phyloP scores from a whole-genome alignment of 1,140 invertebrate species.

The Drosophila ohnishii region DNA sequence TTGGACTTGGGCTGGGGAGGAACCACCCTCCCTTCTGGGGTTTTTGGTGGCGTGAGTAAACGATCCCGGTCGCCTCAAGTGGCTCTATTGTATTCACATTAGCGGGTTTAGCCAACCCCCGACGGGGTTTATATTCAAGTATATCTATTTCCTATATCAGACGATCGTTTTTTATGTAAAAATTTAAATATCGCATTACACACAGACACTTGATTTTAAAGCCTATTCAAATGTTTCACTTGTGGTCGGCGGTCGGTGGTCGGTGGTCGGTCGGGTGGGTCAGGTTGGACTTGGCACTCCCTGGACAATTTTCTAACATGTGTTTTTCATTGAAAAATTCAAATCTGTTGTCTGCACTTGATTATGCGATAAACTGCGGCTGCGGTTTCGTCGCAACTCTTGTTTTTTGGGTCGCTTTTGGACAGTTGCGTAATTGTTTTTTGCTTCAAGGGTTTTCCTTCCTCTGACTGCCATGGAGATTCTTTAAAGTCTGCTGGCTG shows the following conservation, averaged over 20 bases:
- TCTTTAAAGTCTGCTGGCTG: neutral
- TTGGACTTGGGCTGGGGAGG: slow-evolving; percentile 31
- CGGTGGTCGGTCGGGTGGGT: slow-evolving; percentile 12
- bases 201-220: slow-evolving; percentile 76
- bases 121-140: slow-evolving; percentile 14
- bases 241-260: slow-evolving; percentile 27
- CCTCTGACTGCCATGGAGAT: neutral
- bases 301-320: slow-evolving; percentile 72
- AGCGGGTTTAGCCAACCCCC: slow-evolving; percentile 69
- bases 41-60: slow-evolving; percentile 43
- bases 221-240: slow-evolving; percentile 76
- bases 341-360: slow-evolving; percentile 68
- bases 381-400: slow-evolving; percentile 19
- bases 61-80: slow-evolving; percentile 57
- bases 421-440: slow-evolving; percentile 73
- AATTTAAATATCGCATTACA: slow-evolving; percentile 81
- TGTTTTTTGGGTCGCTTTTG: slow-evolving; percentile 23
- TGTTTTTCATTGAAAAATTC: slow-evolving; percentile 74
- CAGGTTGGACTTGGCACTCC: slow-evolving; percentile 39
- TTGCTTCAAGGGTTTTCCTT: slow-evolving; percentile 24
- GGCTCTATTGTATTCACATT: slow-evolving; percentile 74
- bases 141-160: slow-evolving; percentile 53
- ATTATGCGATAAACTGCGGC: slow-evolving; percentile 67
- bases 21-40: slow-evolving; percentile 23
- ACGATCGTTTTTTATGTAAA: slow-evolving; percentile 48